phyloP scores from a whole-genome alignment of 1,140 invertebrate genomes.

The Drosophila setifemur region DNA sequence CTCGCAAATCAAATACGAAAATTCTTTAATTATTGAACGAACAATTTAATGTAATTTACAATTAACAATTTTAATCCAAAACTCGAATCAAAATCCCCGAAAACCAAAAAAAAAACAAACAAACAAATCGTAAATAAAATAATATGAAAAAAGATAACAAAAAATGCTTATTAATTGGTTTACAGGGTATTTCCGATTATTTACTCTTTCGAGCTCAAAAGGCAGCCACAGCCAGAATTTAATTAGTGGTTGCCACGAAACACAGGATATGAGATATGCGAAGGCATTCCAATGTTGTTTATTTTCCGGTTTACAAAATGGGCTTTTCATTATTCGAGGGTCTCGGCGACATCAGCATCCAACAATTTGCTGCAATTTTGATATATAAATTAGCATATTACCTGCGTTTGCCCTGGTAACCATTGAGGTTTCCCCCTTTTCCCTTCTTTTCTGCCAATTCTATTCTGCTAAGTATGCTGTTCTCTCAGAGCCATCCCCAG shows the following conservation, averaged over 20 bases:
- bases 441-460: background rate
- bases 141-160: constrained; percentile 11
- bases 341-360: no score
- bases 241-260: no score
- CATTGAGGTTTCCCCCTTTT: background rate
- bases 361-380: constrained; percentile 41
- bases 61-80: constrained; percentile 43
- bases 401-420: constrained; percentile 3
- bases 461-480: background rate
- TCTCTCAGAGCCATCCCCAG: no score
- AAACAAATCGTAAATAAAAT: constrained; percentile 27
- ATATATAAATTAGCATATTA: constrained; percentile 48
- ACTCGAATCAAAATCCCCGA: constrained; percentile 16
- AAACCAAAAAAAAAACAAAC: constrained; percentile 3
- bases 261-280: no score
- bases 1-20: constrained; percentile 25
- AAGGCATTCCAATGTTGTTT: no score
- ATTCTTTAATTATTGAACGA: constrained; percentile 36
- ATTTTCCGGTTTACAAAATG: background rate
- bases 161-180: background rate
- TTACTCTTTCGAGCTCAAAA: no score
- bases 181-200: background rate
- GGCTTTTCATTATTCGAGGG: background rate
- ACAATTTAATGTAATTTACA: constrained; percentile 44
- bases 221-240: no score